A percentile compares a stretch with the other conserved stretches of the same genome.
Conservation (phyloP, 2,797 vertebrate species). For the Taeniopygia guttata region DNA sequence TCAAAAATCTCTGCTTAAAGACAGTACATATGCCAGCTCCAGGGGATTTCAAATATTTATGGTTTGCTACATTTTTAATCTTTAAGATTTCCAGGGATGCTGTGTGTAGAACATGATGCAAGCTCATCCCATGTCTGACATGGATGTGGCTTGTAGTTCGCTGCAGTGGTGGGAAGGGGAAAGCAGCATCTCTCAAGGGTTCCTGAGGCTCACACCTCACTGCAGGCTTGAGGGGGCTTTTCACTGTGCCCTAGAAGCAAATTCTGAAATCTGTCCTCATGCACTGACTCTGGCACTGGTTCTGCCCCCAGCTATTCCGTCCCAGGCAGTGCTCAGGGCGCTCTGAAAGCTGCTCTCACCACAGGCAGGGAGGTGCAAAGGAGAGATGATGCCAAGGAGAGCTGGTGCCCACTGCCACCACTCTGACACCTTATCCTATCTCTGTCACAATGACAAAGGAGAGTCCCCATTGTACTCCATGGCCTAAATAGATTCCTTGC, state of each 20-base stretch:
- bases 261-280: neutral
- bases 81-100: constrained; percentile 63
- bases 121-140: neutral
- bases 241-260: neutral
- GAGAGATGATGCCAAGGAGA: neutral
- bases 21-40: constrained; percentile 74
- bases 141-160: neutral
- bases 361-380: neutral
- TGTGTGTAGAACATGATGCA: constrained; percentile 12
- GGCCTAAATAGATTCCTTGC: neutral
- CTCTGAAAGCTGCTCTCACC: rapidly evolving
- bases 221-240: neutral
- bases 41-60: constrained; percentile 83
- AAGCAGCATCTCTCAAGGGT: neutral
- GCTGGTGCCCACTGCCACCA: neutral
- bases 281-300: neutral
- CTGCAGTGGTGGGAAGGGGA: neutral
- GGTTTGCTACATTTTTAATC: constrained; percentile 78
- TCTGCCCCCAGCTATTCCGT: neutral
- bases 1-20: constrained; percentile 78
- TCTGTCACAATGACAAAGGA: neutral
- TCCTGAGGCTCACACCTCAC: neutral
- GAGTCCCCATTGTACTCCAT: neutral
- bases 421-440: neutral
- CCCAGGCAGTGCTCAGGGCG: neutral